A percentile compares a stretch with the other conserved stretches of the same genome.
Evolutionary conservation across 2,797 vertebrate species (phyloP).

Genomic region (Anguilla megastoma): DNA sequence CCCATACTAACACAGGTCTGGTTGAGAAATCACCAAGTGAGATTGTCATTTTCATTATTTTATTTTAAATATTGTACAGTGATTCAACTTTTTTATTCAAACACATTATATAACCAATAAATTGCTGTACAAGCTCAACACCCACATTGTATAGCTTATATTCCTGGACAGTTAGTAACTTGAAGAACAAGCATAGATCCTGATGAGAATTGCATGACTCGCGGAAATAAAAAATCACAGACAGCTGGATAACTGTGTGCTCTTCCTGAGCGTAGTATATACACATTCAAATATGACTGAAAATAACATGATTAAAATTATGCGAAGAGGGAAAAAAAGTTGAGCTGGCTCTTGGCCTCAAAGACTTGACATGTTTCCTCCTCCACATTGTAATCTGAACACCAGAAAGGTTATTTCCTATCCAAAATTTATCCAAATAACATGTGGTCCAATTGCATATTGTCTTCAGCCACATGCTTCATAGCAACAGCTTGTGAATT

Average conservation of each 20-base stretch:
- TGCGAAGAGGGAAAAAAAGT: not conserved
- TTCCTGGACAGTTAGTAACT: conserved; percentile 41
- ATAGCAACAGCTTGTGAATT: conserved; percentile 65
- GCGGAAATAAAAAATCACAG: not conserved
- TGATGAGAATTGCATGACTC: conserved; percentile 37
- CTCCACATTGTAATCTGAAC: conserved; percentile 47
- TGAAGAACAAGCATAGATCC: conserved; percentile 37
- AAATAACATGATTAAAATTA: not conserved
- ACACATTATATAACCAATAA: conserved; percentile 48
- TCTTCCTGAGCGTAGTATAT: not conserved
- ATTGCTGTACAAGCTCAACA: conserved; percentile 30
- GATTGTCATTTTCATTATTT: not conserved
- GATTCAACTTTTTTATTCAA: not conserved
- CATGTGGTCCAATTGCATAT: conserved; percentile 47
- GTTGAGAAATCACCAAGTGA: not conserved
- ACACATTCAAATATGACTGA: not conserved
- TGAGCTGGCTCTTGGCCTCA: conserved; percentile 19
- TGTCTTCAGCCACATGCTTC: conserved; percentile 58
- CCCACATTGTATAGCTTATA: conserved; percentile 33
- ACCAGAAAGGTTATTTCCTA: conserved; percentile 44
- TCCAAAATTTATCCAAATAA: conserved; percentile 46
- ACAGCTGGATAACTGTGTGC: not conserved
- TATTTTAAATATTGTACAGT: not conserved
- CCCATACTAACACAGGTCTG: not conserved
- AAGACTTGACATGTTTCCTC: conserved; percentile 38